Base-by-base conservation (phyloP, 2,797 vertebrate species). In the Phylloscopus collybita region DNA sequence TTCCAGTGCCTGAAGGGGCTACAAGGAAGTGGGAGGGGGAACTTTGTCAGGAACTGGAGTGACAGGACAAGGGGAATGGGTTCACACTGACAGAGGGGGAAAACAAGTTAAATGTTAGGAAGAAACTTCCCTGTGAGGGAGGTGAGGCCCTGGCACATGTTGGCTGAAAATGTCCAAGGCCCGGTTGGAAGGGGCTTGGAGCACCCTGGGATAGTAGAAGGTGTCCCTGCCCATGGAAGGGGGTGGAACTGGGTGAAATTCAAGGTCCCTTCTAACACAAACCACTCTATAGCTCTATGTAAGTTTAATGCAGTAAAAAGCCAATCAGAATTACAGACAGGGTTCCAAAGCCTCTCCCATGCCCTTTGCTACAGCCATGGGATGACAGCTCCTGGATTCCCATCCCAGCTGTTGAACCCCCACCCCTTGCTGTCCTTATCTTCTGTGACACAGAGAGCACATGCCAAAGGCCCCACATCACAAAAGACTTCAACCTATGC, bases 341-440 rank as follows among this genome's bases (percentile, higher is more conserved):
- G 86, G 60, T 80, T 93, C 69, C 89, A 93, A 83, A 95, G 94
- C 71, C 61, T 88, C 69, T 80, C 34, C 66, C 29, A 11, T 87
- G 95, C 64, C 84, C 80, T 94, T 66, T 70, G 34, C 54, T 36
- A 23, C 56, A 80, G 49, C 90, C 87, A 64, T 91, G 38, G 60
- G 65, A 53, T 73, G 79, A 73, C 73, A 67, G 5, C 36, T 90
- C 85, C n/a, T 64, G 66, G 14, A 44, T 69, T 79, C 76, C 72
- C 86, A 60, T 18, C 75, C 94, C 97, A 98, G 96, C 97, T 97
- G 97, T 93, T 97, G 89, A 94, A 70, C 23, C 65, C 78, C 56
- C 38, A 38, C 69, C 92, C 83, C 83, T 92, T 92, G 88, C 62
- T 88, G 90, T 80, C 91, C 92, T 96, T 86, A 42, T 87, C 95